Evolutionary conservation across 2,888 invertebrate species (phyloP).

Genomic region (Lymantria monacha): DNA sequence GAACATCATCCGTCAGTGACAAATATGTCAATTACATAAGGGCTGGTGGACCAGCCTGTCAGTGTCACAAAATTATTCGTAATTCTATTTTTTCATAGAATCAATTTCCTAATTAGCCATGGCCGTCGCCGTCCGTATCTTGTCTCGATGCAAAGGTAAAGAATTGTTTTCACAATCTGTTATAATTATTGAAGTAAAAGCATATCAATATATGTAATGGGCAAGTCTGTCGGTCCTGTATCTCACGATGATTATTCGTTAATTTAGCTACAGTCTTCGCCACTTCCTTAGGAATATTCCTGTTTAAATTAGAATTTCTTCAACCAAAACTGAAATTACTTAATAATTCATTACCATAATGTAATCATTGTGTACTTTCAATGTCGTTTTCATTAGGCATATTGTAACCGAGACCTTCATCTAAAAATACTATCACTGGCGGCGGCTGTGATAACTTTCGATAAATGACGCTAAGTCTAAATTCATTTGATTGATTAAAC

Average conservation of each 20-base stretch:
- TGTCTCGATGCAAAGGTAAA: conserved; percentile 82
- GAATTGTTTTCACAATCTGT: neutral
- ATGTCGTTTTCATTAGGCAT: conserved; percentile 55
- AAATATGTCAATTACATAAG: neutral
- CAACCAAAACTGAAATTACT: neutral
- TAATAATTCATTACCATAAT: conserved; percentile 4
- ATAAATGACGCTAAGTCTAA: conserved; percentile 17
- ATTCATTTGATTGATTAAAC: conserved; percentile 2
- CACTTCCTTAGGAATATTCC: neutral
- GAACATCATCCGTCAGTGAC: neutral
- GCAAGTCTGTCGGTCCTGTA: neutral
- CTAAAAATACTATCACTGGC: conserved; percentile 65
- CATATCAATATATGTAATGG: neutral
- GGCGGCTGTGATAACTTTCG: conserved; percentile 36
- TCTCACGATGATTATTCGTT: neutral
- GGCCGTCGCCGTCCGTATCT: conserved; percentile 83
- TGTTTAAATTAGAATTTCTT: neutral
- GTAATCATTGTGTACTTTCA: conserved; percentile 31
- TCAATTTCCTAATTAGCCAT: conserved; percentile 54
- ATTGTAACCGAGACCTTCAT: conserved; percentile 69
- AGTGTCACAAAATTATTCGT: conserved; percentile 61
- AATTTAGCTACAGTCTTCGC: neutral
- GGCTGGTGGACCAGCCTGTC: conserved; percentile 38
- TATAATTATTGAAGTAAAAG: neutral
- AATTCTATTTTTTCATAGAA: conserved; percentile 31